A percentile compares a stretch with the other conserved stretches of the same genome.
Evolutionary conservation across 1,140 invertebrate species (phyloP).

Genomic region (Eriocheir sinensis): DNA sequence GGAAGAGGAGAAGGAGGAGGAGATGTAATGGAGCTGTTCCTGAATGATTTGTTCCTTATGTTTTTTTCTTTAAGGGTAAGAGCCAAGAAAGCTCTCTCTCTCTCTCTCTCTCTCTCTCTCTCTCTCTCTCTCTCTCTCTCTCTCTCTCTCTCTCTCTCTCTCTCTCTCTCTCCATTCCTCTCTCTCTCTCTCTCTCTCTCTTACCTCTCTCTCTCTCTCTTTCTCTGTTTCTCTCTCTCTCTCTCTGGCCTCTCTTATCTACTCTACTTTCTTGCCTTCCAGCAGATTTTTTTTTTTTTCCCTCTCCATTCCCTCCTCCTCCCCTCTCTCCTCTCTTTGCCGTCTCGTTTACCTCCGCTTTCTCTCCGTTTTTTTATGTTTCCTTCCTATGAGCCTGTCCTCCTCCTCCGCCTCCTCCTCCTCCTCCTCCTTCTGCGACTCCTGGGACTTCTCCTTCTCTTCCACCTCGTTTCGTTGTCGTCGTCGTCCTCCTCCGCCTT

Average conservation of each 20-base stretch:
- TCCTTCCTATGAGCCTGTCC: too few species aligned
- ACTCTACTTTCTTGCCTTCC: neutral
- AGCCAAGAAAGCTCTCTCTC: neutral
- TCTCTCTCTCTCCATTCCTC: too few species aligned
- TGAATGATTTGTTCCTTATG: too few species aligned
- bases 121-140: constrained; percentile 22
- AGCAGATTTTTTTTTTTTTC: neutral
- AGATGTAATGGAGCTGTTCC: too few species aligned
- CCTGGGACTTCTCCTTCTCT: neutral
- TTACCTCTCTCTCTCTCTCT: neutral
- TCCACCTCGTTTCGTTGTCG: too few species aligned
- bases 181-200: too few species aligned
- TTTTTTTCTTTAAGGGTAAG: neutral
- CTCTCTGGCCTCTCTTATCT: neutral
- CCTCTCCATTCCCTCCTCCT: neutral
- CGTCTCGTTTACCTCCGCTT: too few species aligned
- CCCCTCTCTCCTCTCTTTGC: neutral
- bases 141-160: constrained; percentile 22
- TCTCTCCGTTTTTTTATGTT: too few species aligned
- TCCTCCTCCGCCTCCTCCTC: neutral
- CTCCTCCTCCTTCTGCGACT: neutral
- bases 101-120: constrained; percentile 22
- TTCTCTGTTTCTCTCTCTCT: neutral
- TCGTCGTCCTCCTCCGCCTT: too few species aligned
- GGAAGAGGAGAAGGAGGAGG: neutral